Evolutionary conservation across 2,888 invertebrate genomes (phyloP).

Genomic region (Neria commutata): DNA sequence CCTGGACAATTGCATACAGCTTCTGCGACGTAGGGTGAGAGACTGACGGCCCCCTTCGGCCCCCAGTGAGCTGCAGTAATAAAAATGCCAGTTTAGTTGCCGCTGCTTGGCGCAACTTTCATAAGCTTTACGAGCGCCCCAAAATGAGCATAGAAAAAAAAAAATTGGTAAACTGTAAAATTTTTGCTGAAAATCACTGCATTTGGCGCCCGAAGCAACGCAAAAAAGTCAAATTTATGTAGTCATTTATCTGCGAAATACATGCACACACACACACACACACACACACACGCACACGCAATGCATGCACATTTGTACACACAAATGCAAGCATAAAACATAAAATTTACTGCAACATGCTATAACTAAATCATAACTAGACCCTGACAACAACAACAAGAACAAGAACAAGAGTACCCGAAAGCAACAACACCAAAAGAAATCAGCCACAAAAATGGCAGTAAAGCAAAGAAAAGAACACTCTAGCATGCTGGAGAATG

Average conservation of each 20-base stretch:
- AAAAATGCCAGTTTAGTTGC: too few species aligned
- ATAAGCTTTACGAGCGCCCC: too few species aligned
- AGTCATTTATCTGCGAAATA: slow-evolving; percentile 15
- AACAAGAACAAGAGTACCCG: background rate
- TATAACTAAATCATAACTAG: slow-evolving; percentile 10
- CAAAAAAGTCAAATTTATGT: slow-evolving; percentile 6
- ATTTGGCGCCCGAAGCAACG: too few species aligned
- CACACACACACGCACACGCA: background rate
- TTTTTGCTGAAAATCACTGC: too few species aligned
- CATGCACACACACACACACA: background rate
- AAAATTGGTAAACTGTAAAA: too few species aligned
- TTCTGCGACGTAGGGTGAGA: too few species aligned
- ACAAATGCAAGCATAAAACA: background rate
- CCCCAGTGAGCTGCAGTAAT: too few species aligned
- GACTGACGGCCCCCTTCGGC: too few species aligned
- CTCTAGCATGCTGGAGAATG: background rate
- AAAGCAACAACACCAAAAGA: background rate
- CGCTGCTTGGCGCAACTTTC: too few species aligned
- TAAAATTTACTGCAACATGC: slow-evolving; percentile 7
- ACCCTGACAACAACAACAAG: slow-evolving; percentile 8
- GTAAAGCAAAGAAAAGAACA: background rate
- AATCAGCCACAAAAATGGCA: background rate
- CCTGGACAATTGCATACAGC: too few species aligned
- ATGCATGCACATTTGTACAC: background rate
- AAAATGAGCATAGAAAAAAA: too few species aligned